These are phyloP conservation scores for Raja brachyura DNA, from an alignment of 2,113 vertebrate species.

Conservation along the genomic window DNA sequence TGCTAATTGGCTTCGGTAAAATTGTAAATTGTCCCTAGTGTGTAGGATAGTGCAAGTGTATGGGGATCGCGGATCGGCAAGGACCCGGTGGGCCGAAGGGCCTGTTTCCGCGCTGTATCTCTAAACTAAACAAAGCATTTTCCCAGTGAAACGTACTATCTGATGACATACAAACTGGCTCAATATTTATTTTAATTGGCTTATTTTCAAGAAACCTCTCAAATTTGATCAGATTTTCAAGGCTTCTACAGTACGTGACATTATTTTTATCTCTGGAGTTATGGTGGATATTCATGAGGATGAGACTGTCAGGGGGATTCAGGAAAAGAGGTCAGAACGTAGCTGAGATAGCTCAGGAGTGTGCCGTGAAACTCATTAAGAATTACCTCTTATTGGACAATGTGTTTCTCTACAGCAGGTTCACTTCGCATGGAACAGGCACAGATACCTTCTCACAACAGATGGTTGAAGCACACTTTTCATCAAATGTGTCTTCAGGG, in stretches of 20 bases:
- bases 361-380: background rate
- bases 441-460: background rate
- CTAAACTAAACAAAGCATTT: background rate
- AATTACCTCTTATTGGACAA: background rate
- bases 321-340: background rate
- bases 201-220: background rate
- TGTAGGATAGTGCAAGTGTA: too few species aligned
- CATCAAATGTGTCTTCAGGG: conserved; percentile 1
- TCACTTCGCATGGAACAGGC: background rate
- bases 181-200: background rate
- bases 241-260: background rate
- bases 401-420: background rate
- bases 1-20: too few species aligned
- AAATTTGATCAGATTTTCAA: background rate
- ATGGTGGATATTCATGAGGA: conserved; percentile 13
- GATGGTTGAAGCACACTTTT: background rate
- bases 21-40: too few species aligned
- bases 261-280: background rate
- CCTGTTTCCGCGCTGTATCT: too few species aligned
- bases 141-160: background rate
- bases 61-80: too few species aligned
- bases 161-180: background rate
- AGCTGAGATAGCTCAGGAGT: background rate
- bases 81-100: too few species aligned
- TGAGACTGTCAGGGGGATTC: background rate